These are phyloP conservation scores for Meandrina meandrites DNA, from an alignment of 92 coral and sea anemone species.

Conservation along the genomic window DNA sequence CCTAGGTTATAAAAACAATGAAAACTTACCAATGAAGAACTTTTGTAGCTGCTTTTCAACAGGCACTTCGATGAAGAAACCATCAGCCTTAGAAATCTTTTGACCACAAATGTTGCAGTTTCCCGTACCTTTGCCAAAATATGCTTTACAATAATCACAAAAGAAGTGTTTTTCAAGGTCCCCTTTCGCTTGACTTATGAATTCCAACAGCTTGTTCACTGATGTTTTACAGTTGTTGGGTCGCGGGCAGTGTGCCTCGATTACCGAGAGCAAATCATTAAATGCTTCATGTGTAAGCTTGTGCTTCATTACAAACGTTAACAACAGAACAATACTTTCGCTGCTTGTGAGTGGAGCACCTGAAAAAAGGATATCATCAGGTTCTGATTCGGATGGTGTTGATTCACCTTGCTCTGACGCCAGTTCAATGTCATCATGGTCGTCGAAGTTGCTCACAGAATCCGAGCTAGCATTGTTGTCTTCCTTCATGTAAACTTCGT, in stretches of 20 bases:
- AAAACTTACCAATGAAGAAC: constrained; percentile 60
- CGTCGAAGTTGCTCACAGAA: constrained; percentile 31
- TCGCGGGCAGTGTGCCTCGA: constrained; percentile 67
- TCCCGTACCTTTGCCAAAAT: constrained; percentile 28
- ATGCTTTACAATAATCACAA: constrained; percentile 55
- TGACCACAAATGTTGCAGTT: constrained; percentile 58
- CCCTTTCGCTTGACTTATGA: constrained; percentile 48
- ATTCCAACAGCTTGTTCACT: constrained; percentile 49
- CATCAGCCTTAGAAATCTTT: constrained; percentile 1
- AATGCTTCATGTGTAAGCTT: constrained; percentile 58
- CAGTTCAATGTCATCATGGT: constrained; percentile 34
- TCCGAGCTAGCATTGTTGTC: constrained; percentile 38
- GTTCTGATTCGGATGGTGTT: constrained; percentile 45
- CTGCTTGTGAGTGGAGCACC: constrained; percentile 61
- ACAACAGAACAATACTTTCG: constrained; percentile 54
- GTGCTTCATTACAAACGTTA: constrained; percentile 61
- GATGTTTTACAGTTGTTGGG: constrained; percentile 65
- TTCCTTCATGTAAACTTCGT: too few species aligned
- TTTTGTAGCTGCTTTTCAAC: constrained; percentile 47
- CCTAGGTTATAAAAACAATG: background rate
- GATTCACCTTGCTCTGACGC: too few species aligned
- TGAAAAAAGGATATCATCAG: constrained; percentile 35
- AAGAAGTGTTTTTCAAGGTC: constrained; percentile 49
- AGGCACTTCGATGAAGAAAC: constrained; percentile 59
- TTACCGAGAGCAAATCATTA: constrained; percentile 56